Evolutionary conservation across 2,797 vertebrate genomes (phyloP).

Genomic region (Alectoris magna): DNA sequence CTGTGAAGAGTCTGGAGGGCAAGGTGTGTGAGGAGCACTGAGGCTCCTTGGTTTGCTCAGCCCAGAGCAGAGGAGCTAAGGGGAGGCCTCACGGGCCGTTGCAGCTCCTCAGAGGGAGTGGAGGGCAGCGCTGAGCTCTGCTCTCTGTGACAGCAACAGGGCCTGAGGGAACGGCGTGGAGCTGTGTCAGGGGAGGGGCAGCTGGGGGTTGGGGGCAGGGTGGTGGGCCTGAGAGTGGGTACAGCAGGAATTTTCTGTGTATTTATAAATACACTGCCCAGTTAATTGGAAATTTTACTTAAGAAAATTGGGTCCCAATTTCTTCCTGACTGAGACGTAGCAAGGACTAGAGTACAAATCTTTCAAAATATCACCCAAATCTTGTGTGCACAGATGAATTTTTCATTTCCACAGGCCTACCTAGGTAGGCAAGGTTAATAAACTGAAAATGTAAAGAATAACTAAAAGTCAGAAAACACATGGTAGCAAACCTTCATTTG

Average conservation of each 20-base stretch:
- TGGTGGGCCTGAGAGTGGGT: not conserved
- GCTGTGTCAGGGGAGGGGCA: no score
- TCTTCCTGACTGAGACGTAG: not conserved
- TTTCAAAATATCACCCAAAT: not conserved
- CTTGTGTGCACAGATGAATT: rapidly evolving
- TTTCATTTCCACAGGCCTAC: not conserved
- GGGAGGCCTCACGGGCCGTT: not conserved
- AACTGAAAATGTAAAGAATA: not conserved
- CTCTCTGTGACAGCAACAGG: not conserved
- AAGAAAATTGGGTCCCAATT: not conserved
- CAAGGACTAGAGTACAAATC: not conserved
- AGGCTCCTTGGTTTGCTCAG: not conserved
- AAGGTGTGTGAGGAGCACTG: not conserved
- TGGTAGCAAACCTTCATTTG: not conserved
- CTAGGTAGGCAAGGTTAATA: not conserved
- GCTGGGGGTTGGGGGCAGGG: no score
- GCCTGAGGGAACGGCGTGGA: no score
- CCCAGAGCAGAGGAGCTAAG: not conserved
- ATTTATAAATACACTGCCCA: not conserved
- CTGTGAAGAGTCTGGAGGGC: no score
- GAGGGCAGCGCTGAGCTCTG: not conserved
- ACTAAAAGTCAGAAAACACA: not conserved
- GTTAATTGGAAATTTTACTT: not conserved
- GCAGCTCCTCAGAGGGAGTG: not conserved
- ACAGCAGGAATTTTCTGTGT: not conserved